Evolutionary conservation across 2,888 invertebrate species (phyloP).

Genomic region (Matsumyia berberina): DNA sequence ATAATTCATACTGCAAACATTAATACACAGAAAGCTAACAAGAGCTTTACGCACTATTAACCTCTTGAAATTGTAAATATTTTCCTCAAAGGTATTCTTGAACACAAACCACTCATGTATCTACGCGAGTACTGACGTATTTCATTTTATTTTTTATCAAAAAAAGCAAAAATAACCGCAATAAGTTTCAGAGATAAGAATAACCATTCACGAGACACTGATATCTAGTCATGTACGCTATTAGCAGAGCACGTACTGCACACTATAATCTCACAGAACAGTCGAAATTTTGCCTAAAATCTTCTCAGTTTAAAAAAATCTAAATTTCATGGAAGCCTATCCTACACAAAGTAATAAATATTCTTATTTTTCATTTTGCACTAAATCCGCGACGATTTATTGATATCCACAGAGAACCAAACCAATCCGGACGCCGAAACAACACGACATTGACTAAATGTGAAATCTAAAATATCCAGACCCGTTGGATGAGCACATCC

Average conservation of each 20-base stretch:
- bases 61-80: constrained; percentile 1
- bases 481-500: not conserved
- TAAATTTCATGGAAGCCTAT: constrained; percentile 25
- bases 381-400: constrained; percentile 6
- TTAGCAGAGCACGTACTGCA: not conserved
- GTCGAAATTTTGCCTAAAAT: not conserved
- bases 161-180: constrained; percentile 33
- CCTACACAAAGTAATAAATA: constrained; percentile 30
- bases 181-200: constrained; percentile 44
- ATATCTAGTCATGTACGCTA: not conserved
- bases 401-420: constrained; percentile 7
- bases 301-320: constrained; percentile 1
- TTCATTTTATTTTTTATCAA: constrained; percentile 26
- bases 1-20: not conserved
- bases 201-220: constrained; percentile 26
- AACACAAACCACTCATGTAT: not conserved
- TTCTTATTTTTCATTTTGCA: constrained; percentile 18
- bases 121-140: not conserved
- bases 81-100: not conserved
- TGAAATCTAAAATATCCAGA: constrained; percentile 43
- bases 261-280: constrained; percentile 21
- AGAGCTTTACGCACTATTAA: not conserved
- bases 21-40: not conserved
- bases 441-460: constrained; percentile 39
- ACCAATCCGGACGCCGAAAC: constrained; percentile 38